Evolutionary conservation across 1,140 invertebrate species (phyloP), one percentile per base, ranked within the genome.

Genomic region (Drosophila malerkotliana): DNA sequence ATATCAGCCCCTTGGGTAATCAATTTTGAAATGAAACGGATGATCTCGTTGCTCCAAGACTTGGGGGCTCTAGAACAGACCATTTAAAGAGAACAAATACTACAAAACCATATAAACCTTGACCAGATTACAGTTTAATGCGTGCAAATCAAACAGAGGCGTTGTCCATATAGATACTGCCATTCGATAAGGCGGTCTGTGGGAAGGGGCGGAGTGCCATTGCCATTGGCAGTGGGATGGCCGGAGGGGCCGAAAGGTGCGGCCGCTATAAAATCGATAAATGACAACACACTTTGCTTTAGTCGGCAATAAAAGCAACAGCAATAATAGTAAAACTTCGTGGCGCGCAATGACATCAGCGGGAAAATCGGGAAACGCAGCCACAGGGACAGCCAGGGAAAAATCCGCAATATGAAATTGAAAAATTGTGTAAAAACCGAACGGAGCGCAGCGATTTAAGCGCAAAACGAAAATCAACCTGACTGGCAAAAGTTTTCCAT

Each of bases 281-380:
- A 87, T 87, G 77, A 87, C 81, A 87, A 75, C 82, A 87, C 68
- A 85, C 76, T 83, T 80, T 83, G 66, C 66, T 83, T 79, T 76
- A 63, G 71, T 51, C 64, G 64, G 57, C 82, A 71, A 85, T 84
- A 85, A 84, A 84, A 77, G 59, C 63, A 62, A 66, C 28, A 57
- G 60, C 81, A 74, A 85, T 84, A 85, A 84, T 81, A 85, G 68
- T 84, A 85, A 84, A 84, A 80, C 55, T 84, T 84, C 77, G 75
- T 56, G 63, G 49, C 52, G 57, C 48, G 32, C 61, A 74, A 85
- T 84, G 81, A 84, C 81, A 84, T 84, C 81, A 84, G 81, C 81
- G 84, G 59, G 73, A 82, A 84, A 66, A 53, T 44, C 56, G 12
- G 8, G 8, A 34, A 57, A 51, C 24, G 14, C 9, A 28, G 26